phyloP scores from a whole-genome alignment of 2,888 invertebrate species.

The Pammene fasciana region DNA sequence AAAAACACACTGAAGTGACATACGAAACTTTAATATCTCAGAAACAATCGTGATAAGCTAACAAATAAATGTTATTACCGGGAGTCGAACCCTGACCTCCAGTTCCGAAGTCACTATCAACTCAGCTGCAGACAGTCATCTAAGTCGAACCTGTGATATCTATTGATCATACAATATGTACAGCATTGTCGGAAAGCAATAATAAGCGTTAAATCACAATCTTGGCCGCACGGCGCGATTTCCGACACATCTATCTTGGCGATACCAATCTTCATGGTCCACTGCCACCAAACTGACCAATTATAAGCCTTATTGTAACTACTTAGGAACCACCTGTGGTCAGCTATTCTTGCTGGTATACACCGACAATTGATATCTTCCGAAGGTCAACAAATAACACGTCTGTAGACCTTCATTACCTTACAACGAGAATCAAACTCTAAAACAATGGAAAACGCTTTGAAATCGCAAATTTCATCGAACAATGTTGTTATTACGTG shows the following conservation, averaged over 20 bases:
- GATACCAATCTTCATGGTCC: slow-evolving; percentile 70
- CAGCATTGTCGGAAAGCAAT: slow-evolving; percentile 23
- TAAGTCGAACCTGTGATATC: too few relatives aligned
- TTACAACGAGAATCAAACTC: background rate
- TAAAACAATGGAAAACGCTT: background rate
- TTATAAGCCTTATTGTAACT: too few relatives aligned
- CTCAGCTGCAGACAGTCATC: too few relatives aligned
- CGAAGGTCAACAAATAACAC: slow-evolving; percentile 78
- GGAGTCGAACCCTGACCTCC: too few relatives aligned
- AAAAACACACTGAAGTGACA: too few relatives aligned
- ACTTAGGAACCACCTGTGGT: too few relatives aligned
- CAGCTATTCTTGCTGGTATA: background rate
- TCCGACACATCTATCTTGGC: slow-evolving; percentile 59
- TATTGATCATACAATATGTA: too few relatives aligned
- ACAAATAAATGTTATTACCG: too few relatives aligned
- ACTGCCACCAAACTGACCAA: slow-evolving; percentile 49
- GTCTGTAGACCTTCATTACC: slow-evolving; percentile 44
- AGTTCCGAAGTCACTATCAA: too few relatives aligned
- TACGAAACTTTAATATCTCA: too few relatives aligned
- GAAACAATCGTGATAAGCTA: too few relatives aligned
- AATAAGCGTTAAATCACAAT: slow-evolving; percentile 34
- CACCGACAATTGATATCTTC: slow-evolving; percentile 78
- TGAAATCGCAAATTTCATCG: background rate
- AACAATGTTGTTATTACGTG: slow-evolving; percentile 25
- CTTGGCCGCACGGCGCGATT: slow-evolving; percentile 45